Evolutionary conservation across 2,888 invertebrate genomes (phyloP).

Genomic region (Netelia inedita): DNA sequence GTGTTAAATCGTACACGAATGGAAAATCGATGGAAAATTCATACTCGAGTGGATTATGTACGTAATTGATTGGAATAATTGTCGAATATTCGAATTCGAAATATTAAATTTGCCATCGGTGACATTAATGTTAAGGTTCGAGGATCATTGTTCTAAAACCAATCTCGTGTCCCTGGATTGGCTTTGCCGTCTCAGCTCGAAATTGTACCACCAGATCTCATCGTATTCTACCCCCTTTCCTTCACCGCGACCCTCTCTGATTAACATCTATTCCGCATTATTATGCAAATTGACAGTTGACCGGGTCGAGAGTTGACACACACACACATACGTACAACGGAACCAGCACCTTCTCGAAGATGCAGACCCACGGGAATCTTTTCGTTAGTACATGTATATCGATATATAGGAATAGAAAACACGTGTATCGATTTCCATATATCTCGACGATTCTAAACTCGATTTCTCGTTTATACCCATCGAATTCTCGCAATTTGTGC

Average conservation of each 20-base stretch:
- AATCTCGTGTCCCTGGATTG: slow-evolving; percentile 12
- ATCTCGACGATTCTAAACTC: slow-evolving; percentile 50
- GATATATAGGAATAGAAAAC: slow-evolving; percentile 18
- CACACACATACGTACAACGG: background rate
- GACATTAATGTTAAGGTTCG: slow-evolving; percentile 13
- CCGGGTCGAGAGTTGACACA: slow-evolving; percentile 31
- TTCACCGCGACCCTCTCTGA: slow-evolving; percentile 48
- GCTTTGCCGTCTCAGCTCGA: slow-evolving; percentile 16
- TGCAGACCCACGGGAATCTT: slow-evolving; percentile 26
- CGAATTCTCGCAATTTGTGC: slow-evolving; percentile 5
- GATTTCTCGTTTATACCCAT: slow-evolving; percentile 7
- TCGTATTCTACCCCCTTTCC: background rate
- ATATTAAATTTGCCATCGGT: slow-evolving; percentile 20
- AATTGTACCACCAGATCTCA: slow-evolving; percentile 11
- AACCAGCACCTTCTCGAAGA: slow-evolving; percentile 8
- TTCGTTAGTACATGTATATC: slow-evolving; percentile 18
- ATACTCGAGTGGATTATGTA: background rate
- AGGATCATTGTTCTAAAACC: slow-evolving; percentile 19
- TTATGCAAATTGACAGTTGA: slow-evolving; percentile 71
- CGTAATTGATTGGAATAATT: background rate
- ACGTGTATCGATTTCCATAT: slow-evolving; percentile 57
- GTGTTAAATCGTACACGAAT: background rate
- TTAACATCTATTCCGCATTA: slow-evolving; percentile 72
- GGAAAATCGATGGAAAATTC: background rate
- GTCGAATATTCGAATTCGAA: background rate